Conservation (phyloP, 1,140 invertebrate species). For the Mactra quadrangularis region DNA sequence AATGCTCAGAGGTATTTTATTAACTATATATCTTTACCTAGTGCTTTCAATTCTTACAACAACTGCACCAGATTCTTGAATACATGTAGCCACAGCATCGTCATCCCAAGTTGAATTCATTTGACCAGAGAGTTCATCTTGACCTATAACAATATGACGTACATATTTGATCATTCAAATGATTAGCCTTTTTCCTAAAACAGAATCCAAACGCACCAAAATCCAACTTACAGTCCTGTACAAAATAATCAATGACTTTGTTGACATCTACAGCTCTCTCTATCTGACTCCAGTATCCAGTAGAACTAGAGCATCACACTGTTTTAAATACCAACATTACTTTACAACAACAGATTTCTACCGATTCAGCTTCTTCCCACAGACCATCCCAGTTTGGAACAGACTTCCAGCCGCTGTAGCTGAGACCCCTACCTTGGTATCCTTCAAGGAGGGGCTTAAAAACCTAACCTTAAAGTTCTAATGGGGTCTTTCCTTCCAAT, state of each 20-base stretch:
- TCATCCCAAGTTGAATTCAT: slow-evolving; percentile 66
- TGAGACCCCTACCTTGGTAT: no score
- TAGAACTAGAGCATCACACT: no score
- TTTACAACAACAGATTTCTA: no score
- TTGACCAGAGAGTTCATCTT: slow-evolving; percentile 67
- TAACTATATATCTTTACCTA: no score
- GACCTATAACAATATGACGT: slow-evolving; percentile 56
- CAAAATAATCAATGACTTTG: neutral
- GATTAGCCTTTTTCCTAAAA: neutral
- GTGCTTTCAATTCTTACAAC: slow-evolving; percentile 65
- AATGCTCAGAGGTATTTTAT: no score
- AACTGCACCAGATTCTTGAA: slow-evolving; percentile 58
- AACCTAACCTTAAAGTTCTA: neutral
- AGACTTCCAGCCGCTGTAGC: no score
- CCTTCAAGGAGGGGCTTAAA: neutral
- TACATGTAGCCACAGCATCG: slow-evolving; percentile 43
- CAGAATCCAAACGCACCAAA: neutral
- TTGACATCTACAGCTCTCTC: neutral
- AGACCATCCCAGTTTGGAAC: no score
- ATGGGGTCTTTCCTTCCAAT: no score
- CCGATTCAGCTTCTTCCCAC: no score
- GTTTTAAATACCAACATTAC: no score
- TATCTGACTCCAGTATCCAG: no score
- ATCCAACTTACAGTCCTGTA: neutral
- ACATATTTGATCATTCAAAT: neutral